Evolutionary conservation across 2,113 vertebrate genomes (phyloP).

Genomic region (Pollachius pollachius): DNA sequence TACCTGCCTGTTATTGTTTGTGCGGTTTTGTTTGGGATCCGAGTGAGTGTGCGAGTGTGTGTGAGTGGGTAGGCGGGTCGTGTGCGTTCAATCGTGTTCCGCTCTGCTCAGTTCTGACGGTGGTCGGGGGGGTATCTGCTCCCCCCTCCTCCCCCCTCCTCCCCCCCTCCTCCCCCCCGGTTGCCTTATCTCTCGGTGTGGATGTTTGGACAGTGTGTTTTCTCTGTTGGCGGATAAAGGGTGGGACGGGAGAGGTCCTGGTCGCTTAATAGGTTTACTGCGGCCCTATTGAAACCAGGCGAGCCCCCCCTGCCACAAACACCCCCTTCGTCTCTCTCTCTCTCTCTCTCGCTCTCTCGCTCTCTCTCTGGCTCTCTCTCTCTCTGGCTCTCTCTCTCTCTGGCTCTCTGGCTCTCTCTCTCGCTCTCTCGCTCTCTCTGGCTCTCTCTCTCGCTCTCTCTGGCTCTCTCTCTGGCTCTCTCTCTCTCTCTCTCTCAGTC

Average conservation of each 20-base stretch:
- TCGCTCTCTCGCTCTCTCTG: too few species aligned
- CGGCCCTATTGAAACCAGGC: slow-evolving; percentile 84
- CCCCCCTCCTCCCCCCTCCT: not conserved
- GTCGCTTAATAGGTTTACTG: slow-evolving; percentile 95
- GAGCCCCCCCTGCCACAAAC: slow-evolving; percentile 91
- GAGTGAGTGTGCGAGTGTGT: not conserved
- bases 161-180: too few species aligned
- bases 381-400: too few species aligned
- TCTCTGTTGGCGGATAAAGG: slow-evolving; percentile 80
- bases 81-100: too few species aligned
- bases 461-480: too few species aligned
- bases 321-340: slow-evolving; percentile 50
- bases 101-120: not conserved
- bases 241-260: slow-evolving; percentile 71
- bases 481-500: too few species aligned
- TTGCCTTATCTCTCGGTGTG: slow-evolving; percentile 92
- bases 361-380: too few species aligned
- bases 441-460: too few species aligned
- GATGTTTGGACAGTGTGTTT: slow-evolving; percentile 96
- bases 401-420: too few species aligned
- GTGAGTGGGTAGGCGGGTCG: too few species aligned
- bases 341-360: too few species aligned
- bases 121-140: too few species aligned
- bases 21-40: not conserved
- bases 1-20: not conserved